Conservation (phyloP, 2,113 vertebrate species). For the Phrynosoma platyrhinos region DNA sequence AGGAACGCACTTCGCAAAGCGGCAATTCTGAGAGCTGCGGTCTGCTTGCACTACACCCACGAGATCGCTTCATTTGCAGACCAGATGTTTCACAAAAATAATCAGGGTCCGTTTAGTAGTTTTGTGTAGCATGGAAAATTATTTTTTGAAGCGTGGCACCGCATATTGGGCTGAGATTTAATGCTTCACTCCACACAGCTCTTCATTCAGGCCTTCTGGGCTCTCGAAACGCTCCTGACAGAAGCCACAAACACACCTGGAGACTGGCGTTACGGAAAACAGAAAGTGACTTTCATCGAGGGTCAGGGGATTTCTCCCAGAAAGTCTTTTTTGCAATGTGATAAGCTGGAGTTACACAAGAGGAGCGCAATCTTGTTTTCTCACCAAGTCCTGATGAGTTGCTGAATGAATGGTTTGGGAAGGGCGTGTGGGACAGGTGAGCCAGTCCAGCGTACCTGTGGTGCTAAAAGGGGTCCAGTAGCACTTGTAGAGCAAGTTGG, state of each 20-base stretch:
- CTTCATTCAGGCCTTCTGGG: fast-evolving
- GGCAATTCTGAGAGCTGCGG: conserved; percentile 28
- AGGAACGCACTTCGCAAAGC: fast-evolving
- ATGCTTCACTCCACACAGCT: neutral
- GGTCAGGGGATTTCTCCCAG: neutral
- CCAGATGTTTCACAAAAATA: conserved; percentile 70
- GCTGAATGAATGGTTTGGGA: neutral
- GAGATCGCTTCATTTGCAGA: conserved; percentile 51
- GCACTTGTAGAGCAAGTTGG: neutral
- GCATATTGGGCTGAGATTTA: neutral
- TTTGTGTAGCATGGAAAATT: conserved; percentile 50
- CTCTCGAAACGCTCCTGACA: neutral
- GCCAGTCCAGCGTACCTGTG: neutral
- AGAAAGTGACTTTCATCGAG: neutral
- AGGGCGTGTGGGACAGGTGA: too few relatives aligned
- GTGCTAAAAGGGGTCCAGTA: neutral
- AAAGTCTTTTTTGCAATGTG: too few relatives aligned
- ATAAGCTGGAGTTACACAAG: neutral
- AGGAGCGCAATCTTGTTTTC: too few relatives aligned
- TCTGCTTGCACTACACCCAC: conserved; percentile 10
- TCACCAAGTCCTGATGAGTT: neutral
- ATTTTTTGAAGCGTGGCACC: fast-evolving
- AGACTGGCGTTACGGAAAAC: neutral
- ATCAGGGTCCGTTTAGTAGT: conserved; percentile 40
- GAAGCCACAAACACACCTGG: neutral